Percentiles rank a stretch among this genome's conserved stretches.
Conservation (phyloP, 2,797 vertebrate species). For the Varecia variegata region DNA sequence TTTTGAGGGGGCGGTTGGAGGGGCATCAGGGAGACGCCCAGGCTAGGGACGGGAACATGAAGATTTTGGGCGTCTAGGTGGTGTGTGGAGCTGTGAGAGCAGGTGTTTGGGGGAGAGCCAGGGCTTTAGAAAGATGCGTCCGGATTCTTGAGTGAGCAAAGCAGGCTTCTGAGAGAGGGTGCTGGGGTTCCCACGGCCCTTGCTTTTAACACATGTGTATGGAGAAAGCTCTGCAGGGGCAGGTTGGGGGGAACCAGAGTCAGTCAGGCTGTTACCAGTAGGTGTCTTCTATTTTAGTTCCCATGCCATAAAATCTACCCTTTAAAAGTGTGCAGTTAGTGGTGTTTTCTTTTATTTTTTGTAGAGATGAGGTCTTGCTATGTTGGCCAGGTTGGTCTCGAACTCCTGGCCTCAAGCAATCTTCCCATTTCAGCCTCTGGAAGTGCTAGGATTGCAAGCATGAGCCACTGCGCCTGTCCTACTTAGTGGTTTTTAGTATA, state of each 20-base stretch:
- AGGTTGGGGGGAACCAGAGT: too few species aligned
- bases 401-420: not conserved
- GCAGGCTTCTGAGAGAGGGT: not conserved
- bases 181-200: not conserved
- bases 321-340: not conserved
- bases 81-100: rapidly evolving
- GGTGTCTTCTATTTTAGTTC: not conserved
- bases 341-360: not conserved
- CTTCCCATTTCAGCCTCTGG: not conserved
- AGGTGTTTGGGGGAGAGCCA: rapidly evolving
- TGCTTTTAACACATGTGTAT: rapidly evolving
- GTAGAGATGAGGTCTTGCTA: not conserved
- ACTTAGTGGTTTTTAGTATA: too few species aligned
- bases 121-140: not conserved
- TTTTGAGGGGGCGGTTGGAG: not conserved
- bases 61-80: rapidly evolving
- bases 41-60: not conserved
- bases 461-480: rapidly evolving
- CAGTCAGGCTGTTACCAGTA: not conserved
- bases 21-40: not conserved
- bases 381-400: not conserved
- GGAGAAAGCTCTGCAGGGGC: not conserved
- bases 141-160: not conserved
- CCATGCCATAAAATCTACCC: rapidly evolving
- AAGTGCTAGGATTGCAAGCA: not conserved